Evolutionary conservation across 2,888 invertebrate species (phyloP).

Genomic region (Melanargia galathea): DNA sequence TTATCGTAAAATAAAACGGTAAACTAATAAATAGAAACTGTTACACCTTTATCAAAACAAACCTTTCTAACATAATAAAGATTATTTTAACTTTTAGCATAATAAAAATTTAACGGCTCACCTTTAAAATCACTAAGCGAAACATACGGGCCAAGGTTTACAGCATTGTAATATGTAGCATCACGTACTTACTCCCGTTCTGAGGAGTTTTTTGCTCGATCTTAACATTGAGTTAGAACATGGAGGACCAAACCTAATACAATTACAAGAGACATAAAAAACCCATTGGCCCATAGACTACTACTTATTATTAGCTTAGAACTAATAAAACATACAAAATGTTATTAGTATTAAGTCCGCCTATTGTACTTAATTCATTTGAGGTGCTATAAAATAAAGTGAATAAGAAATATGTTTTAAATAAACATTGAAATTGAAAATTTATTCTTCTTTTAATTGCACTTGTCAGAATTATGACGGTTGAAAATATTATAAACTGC

Average conservation of each 20-base stretch:
- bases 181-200: slow-evolving; percentile 49
- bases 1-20: background rate
- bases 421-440: no score
- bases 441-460: no score
- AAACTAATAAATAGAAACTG: background rate
- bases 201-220: slow-evolving; percentile 44
- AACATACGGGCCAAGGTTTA: slow-evolving; percentile 61
- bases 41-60: background rate
- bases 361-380: no score
- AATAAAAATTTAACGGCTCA: slow-evolving; percentile 50
- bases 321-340: no score
- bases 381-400: no score
- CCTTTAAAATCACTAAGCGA: slow-evolving; percentile 58
- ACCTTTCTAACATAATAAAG: slow-evolving; percentile 14
- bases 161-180: slow-evolving; percentile 48
- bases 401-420: no score
- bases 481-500: no score
- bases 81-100: slow-evolving; percentile 1
- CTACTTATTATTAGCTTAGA: no score
- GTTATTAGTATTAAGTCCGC: no score
- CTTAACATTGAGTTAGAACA: slow-evolving; percentile 10
- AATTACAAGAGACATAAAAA: background rate
- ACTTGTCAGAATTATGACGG: no score
- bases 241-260: background rate
- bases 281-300: no score